A percentile compares a stretch with the other conserved stretches of the same genome.
phyloP scores from a whole-genome alignment of 2,797 vertebrate genomes.

The Delichon dasypus region DNA sequence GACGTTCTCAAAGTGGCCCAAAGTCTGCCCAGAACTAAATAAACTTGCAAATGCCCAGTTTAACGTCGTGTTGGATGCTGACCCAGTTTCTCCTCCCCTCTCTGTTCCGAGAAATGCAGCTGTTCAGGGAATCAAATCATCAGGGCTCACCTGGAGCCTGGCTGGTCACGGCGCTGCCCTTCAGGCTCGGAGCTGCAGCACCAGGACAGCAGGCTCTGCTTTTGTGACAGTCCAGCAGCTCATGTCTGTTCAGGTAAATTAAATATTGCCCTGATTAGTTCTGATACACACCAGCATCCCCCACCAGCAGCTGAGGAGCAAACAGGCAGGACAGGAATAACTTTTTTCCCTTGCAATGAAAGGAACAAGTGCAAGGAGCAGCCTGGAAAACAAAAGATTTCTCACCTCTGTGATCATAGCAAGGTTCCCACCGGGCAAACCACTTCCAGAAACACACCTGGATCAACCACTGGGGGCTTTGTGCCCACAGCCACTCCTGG shows the following conservation, averaged over 20 bases:
- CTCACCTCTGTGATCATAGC: not conserved
- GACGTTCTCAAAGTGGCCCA: not conserved
- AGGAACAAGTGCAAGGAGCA: not conserved
- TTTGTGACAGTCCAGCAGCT: not conserved
- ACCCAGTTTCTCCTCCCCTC: not conserved
- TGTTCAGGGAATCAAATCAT: not conserved
- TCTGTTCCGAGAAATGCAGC: not conserved
- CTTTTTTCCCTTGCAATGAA: not conserved
- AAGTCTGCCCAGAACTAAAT: not conserved
- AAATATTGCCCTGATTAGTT: not conserved
- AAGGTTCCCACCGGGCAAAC: not conserved
- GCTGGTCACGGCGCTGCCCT: accelerated
- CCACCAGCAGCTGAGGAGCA: not conserved
- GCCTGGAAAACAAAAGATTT: accelerated
- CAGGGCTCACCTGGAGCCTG: not conserved
- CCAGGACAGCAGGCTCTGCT: not conserved
- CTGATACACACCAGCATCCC: not conserved
- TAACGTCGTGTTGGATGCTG: accelerated
- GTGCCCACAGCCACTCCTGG: not conserved
- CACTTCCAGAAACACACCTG: not conserved
- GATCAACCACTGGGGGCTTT: not conserved
- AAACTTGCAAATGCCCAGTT: not conserved
- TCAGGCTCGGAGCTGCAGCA: not conserved
- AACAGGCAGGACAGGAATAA: not conserved
- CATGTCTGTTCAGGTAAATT: not conserved